Evolutionary conservation across 2,113 vertebrate genomes (phyloP).

Genomic region (Ictalurus furcatus): DNA sequence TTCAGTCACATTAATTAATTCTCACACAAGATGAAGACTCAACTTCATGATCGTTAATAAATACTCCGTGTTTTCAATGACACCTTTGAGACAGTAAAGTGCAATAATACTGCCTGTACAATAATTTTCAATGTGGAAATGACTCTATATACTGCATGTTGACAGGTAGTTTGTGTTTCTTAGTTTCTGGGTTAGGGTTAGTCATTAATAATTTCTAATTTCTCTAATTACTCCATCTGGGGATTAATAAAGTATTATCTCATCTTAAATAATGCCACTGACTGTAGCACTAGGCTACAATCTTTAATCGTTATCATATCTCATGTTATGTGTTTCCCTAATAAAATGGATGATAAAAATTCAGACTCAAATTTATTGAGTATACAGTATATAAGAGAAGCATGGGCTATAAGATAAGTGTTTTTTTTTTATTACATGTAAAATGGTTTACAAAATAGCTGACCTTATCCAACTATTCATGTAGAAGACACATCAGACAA

Average conservation of each 20-base stretch:
- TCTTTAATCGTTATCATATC: not conserved
- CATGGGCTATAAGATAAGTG: not conserved
- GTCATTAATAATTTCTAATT: no score
- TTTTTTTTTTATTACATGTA: not conserved
- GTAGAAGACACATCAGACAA: not conserved
- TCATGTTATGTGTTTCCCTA: not conserved
- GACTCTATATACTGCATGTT: not conserved
- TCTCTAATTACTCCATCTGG: no score
- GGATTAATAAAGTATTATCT: no score
- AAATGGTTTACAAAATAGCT: not conserved
- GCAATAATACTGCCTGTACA: not conserved
- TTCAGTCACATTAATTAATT: constrained; percentile 36
- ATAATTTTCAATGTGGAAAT: no score
- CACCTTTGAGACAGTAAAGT: not conserved
- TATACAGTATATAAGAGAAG: not conserved
- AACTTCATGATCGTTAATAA: not conserved
- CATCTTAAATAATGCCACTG: no score
- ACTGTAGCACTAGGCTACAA: no score
- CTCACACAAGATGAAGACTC: not conserved
- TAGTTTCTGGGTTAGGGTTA: no score
- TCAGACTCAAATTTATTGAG: not conserved
- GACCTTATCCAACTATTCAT: not conserved
- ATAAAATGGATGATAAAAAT: not conserved
- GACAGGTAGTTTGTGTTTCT: not conserved
- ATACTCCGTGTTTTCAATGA: not conserved